Conservation (phyloP, 2,888 invertebrate species). For the Hartigia nigra region DNA sequence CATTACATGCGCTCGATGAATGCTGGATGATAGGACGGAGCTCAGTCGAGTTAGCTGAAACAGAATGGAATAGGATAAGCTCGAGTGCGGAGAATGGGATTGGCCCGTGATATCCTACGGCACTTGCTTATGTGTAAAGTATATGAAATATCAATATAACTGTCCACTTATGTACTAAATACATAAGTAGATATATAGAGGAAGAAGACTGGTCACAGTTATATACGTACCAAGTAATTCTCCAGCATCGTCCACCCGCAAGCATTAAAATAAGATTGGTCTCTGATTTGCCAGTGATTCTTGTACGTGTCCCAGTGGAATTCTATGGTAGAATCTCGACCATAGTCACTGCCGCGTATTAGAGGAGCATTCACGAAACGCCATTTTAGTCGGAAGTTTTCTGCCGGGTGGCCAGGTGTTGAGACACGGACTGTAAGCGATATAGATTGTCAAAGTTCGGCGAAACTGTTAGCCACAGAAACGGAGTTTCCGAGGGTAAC, state of each 20-base stretch:
- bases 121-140: neutral
- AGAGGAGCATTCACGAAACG: neutral
- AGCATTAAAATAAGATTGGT: neutral
- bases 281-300: neutral
- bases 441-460: constrained; percentile 58
- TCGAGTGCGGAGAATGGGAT: constrained; percentile 45
- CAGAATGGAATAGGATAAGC: constrained; percentile 45
- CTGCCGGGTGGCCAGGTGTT: constrained; percentile 52
- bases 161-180: neutral
- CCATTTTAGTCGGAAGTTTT: constrained; percentile 37
- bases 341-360: neutral
- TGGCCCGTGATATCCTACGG: constrained; percentile 42
- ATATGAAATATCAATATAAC: neutral
- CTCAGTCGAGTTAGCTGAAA: constrained; percentile 27
- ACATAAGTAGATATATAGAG: neutral
- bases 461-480: constrained; percentile 49
- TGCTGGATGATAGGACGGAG: constrained; percentile 39
- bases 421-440: constrained; percentile 52
- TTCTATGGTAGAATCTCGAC: neutral
- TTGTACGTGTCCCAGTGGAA: neutral
- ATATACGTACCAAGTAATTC: neutral
- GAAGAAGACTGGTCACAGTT: neutral
- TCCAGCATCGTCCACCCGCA: neutral
- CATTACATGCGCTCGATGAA: constrained; percentile 53
- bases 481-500: constrained; percentile 36